phyloP scores from a whole-genome alignment of 2,113 vertebrate genomes.

The Mionectes macconnelli region DNA sequence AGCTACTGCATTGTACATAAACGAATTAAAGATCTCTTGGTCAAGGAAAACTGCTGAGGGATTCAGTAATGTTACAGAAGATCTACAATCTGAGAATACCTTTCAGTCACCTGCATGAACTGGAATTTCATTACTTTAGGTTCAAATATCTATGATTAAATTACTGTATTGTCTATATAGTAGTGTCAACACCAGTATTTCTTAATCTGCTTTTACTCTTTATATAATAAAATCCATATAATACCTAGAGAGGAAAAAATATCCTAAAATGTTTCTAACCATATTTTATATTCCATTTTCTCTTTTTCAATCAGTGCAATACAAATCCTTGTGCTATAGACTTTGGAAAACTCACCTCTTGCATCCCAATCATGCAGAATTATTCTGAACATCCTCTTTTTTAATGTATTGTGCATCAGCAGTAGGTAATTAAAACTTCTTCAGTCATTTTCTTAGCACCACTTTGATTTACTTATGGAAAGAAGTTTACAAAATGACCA shows the following conservation, averaged over 20 bases:
- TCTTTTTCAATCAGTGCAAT: background rate
- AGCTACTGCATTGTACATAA: background rate
- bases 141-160: background rate
- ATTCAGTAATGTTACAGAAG: background rate
- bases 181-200: background rate
- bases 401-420: background rate
- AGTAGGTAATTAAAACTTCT: constrained; percentile 3
- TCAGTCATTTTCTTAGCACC: background rate
- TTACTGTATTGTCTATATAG: background rate
- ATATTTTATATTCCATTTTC: background rate
- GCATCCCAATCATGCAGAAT: background rate
- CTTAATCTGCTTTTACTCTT: constrained; percentile 2
- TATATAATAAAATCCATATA: background rate
- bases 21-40: background rate
- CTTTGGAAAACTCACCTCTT: background rate
- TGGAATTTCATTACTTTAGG: background rate
- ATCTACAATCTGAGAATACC: background rate
- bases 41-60: background rate
- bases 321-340: background rate
- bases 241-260: background rate
- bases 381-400: background rate
- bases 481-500: background rate
- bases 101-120: background rate
- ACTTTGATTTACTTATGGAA: background rate
- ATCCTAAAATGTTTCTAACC: background rate